Base-by-base conservation (phyloP, 2,888 invertebrate genomes). In the Drosophila villosipedis region DNA sequence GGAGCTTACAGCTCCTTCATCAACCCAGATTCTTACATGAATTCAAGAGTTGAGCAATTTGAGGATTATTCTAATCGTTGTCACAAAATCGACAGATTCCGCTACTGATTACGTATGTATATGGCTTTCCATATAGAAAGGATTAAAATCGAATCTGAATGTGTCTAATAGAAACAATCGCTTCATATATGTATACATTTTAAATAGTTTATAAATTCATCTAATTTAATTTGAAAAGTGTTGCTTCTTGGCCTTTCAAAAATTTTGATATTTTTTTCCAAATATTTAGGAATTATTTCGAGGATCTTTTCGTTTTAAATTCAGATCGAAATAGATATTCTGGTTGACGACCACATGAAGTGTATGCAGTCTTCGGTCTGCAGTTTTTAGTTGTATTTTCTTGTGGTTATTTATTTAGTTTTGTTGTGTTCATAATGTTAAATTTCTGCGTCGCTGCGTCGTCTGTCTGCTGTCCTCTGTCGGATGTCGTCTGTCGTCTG, bases 361-460 rank as follows among this genome's bases (percentile, higher is more conserved):
- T 30, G 30, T 19, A 7, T 16, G 7, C 22, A 31, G 43, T 47
- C 22, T 58, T 31, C 9, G 22, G 22, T 58, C 22, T 22, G 22
- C 43, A 19, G 31, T 16, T 19, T 55, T n/a, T 30, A 6, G 30
- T 43, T 39, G 30, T 39, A 3, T 55, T 47, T 61, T 33, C 30
- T 35, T n/a, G 6, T 39, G 49, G 19, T 41, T 50, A 28, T 64
- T 50, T 57, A 5, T 35, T 35, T 35, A 16, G 19, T 50, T 41
- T 67, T 47, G 53, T 53, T 50, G 58, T 60, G 50, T 78, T 62
- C 59, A 66, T 67, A 71, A 69, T 71, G 68, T 84, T 84, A 69
- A 83, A 84, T 71, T 70, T 79, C 35, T 76, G 67, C 64, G 64
- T 67, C 65, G 22, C 19, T 50, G 31, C 31, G 9, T 50, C 2